Evolutionary conservation across 2,888 invertebrate genomes (phyloP).

Genomic region (Dryobotodes eremita): DNA sequence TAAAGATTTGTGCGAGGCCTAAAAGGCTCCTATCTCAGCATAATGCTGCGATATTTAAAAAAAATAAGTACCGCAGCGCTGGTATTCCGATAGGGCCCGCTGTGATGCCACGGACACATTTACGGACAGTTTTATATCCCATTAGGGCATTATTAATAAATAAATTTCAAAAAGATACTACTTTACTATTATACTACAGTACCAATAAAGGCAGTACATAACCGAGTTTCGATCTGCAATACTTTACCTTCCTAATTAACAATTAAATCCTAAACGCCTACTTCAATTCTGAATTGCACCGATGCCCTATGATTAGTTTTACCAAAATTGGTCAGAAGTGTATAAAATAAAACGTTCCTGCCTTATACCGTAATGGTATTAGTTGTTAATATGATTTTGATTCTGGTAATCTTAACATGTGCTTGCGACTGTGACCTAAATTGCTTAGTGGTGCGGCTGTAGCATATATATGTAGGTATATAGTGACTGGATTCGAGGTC

Average conservation of each 20-base stretch:
- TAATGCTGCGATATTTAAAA: too few species aligned
- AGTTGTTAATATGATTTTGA: slow-evolving; percentile 34
- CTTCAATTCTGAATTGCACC: background rate
- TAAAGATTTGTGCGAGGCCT: too few species aligned
- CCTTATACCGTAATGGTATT: slow-evolving; percentile 15
- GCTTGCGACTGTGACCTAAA: slow-evolving; percentile 39
- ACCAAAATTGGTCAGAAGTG: slow-evolving; percentile 12
- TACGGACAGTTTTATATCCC: too few species aligned
- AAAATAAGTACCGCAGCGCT: too few species aligned
- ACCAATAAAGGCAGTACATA: background rate
- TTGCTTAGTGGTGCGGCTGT: slow-evolving; percentile 33
- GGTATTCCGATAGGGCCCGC: too few species aligned
- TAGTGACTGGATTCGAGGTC: slow-evolving; percentile 16
- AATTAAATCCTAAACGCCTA: background rate
- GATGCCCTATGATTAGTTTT: background rate
- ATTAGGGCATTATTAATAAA: too few species aligned
- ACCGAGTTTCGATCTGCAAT: background rate
- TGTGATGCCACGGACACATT: too few species aligned
- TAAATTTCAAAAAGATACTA: too few species aligned
- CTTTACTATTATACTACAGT: too few species aligned
- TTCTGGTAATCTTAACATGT: slow-evolving; percentile 34
- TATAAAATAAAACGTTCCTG: background rate
- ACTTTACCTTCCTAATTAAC: background rate
- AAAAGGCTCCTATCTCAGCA: too few species aligned
- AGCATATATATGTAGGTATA: background rate